These are phyloP conservation scores for Dipodomys spectabilis DNA, from an alignment of 2,113 vertebrate species.

Conservation along the genomic window DNA sequence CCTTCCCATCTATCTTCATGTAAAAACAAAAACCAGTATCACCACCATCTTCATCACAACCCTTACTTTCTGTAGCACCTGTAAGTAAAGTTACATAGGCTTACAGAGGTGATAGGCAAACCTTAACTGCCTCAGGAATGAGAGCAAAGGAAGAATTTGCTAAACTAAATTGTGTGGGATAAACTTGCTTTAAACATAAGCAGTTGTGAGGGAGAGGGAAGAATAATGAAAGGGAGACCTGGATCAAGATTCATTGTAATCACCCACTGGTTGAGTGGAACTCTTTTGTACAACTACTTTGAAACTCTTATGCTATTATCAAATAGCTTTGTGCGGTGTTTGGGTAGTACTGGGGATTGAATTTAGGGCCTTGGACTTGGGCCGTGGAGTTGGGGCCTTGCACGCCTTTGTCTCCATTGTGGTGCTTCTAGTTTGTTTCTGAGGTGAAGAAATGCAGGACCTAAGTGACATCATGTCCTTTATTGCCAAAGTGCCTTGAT, in stretches of 20 bases:
- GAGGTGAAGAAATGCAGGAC: background rate
- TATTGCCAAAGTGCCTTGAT: background rate
- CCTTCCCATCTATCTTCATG: background rate
- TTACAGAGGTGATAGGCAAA: too few species aligned
- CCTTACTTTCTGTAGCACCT: background rate
- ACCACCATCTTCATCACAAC: background rate
- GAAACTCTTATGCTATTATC: background rate
- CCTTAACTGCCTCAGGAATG: too few species aligned
- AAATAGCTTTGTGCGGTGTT: background rate
- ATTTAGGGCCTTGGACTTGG: background rate
- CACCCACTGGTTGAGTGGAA: background rate
- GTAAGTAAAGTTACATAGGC: rapidly evolving
- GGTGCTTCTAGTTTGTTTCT: too few species aligned
- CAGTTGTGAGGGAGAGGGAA: too few species aligned
- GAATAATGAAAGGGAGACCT: too few species aligned
- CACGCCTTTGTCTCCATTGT: background rate
- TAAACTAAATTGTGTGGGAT: background rate
- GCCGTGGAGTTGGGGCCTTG: too few species aligned
- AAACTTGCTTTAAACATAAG: background rate
- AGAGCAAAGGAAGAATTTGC: background rate
- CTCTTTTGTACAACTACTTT: background rate
- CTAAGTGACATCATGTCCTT: background rate
- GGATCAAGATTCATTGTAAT: too few species aligned
- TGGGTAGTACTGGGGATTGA: background rate
- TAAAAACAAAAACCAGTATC: background rate